Evolutionary conservation across 2,113 vertebrate genomes (phyloP).

Genomic region (Dinomys branickii): DNA sequence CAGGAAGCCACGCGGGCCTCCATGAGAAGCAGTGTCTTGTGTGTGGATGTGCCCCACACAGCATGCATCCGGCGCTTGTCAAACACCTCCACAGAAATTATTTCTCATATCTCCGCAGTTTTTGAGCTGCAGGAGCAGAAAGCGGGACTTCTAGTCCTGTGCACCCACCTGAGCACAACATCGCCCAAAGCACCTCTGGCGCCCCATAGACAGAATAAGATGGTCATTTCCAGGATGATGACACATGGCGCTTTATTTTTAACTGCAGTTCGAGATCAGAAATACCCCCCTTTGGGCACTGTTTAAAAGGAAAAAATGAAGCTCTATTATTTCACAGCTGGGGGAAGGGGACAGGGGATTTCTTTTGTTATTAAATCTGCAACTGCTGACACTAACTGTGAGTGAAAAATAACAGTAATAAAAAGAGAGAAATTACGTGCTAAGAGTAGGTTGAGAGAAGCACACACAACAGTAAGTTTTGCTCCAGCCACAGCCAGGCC

Average conservation of each 20-base stretch:
- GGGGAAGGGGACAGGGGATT: background rate
- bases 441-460: background rate
- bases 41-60: background rate
- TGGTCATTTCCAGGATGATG: background rate
- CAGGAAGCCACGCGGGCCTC: background rate
- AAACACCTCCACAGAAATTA: background rate
- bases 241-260: background rate
- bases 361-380: constrained; percentile 10
- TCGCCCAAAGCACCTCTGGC: background rate
- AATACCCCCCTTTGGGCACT: background rate
- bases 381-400: constrained; percentile 10
- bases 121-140: background rate
- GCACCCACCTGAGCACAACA: background rate
- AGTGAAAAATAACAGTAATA: background rate
- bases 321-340: background rate
- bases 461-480: constrained; percentile 12
- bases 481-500: background rate
- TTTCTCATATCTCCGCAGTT: background rate
- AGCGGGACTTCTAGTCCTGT: background rate
- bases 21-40: background rate
- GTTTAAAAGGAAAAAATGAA: background rate
- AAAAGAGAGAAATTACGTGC: background rate
- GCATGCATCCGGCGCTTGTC: background rate
- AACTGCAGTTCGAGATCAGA: background rate
- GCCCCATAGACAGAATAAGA: background rate